Base-by-base conservation (phyloP, 2,797 vertebrate species). In the Malacoctenus gilli region DNA sequence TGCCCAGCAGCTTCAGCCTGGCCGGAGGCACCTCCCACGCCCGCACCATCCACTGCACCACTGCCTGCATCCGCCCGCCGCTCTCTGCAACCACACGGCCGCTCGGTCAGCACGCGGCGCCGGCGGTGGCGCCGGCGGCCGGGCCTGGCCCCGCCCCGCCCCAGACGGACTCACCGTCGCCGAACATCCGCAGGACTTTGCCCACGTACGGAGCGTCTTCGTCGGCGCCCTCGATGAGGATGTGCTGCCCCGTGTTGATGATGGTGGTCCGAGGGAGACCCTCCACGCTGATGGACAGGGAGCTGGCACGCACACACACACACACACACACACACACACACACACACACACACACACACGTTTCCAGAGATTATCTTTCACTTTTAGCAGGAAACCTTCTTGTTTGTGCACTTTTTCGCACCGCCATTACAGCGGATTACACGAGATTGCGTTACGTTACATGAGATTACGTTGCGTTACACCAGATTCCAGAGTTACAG, bases 41-140 rank as follows among this genome's bases (percentile, higher is more conserved):
- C 0, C 84, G 91, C 0, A 86, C 66, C 57, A 94, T 96, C 96
- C 95, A 98, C 77, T 94, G 93, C 6, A 99, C 95, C 63, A 81
- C 37, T 0, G 93, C 95, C 16, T 60, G 91, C 70, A 87, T 94
- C 44, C 79, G 88, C 6, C 56, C 77, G 0, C 60, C 81, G 11
- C 43, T 68, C 38, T 87, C 90, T 93, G 74, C 16, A 44, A 68
- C 32, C 15, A 30, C 22, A 2, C 32, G n/a, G 22, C 47, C 16
- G 25, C 20, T 25, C 20, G 16, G 8, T 37, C 14, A 19, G 22
- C 22, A 23, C 22, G n/a, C n/a, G n/a, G n/a, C n/a, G n/a, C n/a
- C n/a, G n/a, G n/a, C n/a, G n/a, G n/a, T n/a, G n/a, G n/a, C n/a
- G n/a, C n/a, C n/a, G n/a, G n/a, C n/a, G n/a, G n/a, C n/a, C n/a